Base-by-base conservation (phyloP, 2,888 invertebrate genomes). In the Theristus sp. region DNA sequence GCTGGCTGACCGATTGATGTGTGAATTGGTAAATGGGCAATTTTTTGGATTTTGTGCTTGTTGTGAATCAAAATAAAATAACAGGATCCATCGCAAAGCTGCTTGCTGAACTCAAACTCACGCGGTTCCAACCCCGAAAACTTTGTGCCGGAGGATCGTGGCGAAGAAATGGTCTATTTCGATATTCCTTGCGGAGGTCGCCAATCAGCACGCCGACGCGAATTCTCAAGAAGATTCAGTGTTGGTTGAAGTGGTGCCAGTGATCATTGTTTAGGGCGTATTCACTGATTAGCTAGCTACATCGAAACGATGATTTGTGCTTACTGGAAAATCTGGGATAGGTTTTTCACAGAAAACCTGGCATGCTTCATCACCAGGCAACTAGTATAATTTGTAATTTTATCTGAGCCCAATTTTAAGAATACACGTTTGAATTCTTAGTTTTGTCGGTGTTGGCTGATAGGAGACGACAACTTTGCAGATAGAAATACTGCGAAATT, bases 181-280 rank as follows among this genome's bases (percentile, higher is more conserved):
- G 66, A 66, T 83, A 56, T 66, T 27, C 54, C 54, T 25, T 54
- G 26, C 10, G 27, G 13, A 27, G 3, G 10, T 6, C 13, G 27
- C 27, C 27, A n/a, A n/a, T n/a, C n/a, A n/a, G n/a, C n/a, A n/a
- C n/a, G n/a, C n/a, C n/a, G n/a, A n/a, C n/a, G n/a, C n/a, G n/a
- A n/a, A n/a, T n/a, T n/a, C 10, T 10, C 22, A 6, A 13, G 54
- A 22, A 54, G 54, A 54, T 22, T 54, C 2, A 54, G 54, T 26
- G 54, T 52, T 3, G 22, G 52, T 20, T 38, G 38, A 38, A 17
- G 6, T 38, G 10, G 17, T 6, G 38, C 17, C 38, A 38, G 38
- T 13, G 38, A 38, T 17, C 38, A 38, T 17, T 38, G 38, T 38
- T 13, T 38, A 13, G 10, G 38, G 38, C 10, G 6, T 6, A 6